Evolutionary conservation across 2,888 invertebrate genomes (phyloP).

Genomic region (Perizoma flavofasciatum): DNA sequence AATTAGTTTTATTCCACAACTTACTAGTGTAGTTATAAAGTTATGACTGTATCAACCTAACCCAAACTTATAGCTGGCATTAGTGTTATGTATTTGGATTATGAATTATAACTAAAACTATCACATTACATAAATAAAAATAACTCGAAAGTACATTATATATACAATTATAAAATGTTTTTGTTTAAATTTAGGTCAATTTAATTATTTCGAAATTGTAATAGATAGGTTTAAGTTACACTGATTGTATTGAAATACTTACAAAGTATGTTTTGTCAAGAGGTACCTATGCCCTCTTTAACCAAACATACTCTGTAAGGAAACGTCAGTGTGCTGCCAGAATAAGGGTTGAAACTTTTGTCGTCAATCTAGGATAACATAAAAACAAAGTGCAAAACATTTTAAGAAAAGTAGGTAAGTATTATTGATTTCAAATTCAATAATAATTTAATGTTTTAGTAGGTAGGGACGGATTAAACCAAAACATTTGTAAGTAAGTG

Average conservation of each 20-base stretch:
- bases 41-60: conserved; percentile 80
- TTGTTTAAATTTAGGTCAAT: conserved; percentile 13
- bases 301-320: background rate
- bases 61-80: conserved; percentile 81
- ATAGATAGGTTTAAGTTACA: background rate
- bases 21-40: conserved; percentile 77
- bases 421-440: conserved; percentile 27
- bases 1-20: conserved; percentile 82
- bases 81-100: conserved; percentile 77
- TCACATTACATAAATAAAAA: conserved; percentile 67
- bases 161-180: conserved; percentile 30
- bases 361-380: conserved; percentile 12
- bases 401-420: conserved; percentile 19
- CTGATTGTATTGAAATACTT: conserved; percentile 2
- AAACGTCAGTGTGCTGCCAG: conserved; percentile 20
- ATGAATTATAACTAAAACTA: conserved; percentile 66
- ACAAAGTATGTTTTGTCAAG: conserved; percentile 3
- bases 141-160: conserved; percentile 46
- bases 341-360: conserved; percentile 10
- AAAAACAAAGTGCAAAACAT: conserved; percentile 22
- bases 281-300: background rate
- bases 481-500: conserved; percentile 50
- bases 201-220: conserved; percentile 1
- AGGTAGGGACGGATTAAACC: conserved; percentile 74
- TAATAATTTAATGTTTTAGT: conserved; percentile 40